Base-by-base conservation (phyloP, 2,113 vertebrate species). In the Lepisosteus osseus region DNA sequence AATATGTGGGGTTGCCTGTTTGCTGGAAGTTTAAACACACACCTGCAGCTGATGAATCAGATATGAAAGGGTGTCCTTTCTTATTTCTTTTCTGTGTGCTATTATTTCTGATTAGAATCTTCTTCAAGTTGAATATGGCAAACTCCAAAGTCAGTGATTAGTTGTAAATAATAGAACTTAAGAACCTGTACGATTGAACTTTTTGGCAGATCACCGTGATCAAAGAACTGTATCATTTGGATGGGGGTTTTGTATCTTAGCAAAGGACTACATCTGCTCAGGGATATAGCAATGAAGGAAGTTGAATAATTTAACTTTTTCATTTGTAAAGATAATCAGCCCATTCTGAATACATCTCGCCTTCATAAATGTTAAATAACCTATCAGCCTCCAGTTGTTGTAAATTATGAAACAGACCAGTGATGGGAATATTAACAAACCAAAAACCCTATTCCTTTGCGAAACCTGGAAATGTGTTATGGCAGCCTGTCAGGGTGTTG, bases 361-460 rank as follows among this genome's bases (percentile, higher is more conserved):
- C 94, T 97, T 99, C 97, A 99, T 99, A 97, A 99, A 99, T 99
- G 96, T 98, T 99, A 97, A 99, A 98, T 98, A 96, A 97, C 96
- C 96, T 95, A 98, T 97, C 96, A 96, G 94, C 93, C 94, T 96
- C 94, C 94, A 96, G 94, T 97, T 96, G 94, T 92, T 94, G 95
- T 99, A 95, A 98, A 98, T 98, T 98, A 99, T 99, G 96, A 95
- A 98, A 95, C 95, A 88, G 88, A 88, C 87, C 86, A 87, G 92
- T 87, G 89, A 90, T 82, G 90, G 91, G 96, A 98, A 98, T 98
- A 96, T 97, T 97, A 98, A 98, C 95, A 92, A 90, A 92, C 88
- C 83, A 84, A 86, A 84, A 87, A 87, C 79, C 87, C 88, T 89
- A 90, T 87, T 90, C 88, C 89, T 89, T 90, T 90, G 89, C 86